A percentile compares a stretch with the other conserved stretches of the same genome.
Evolutionary conservation across 2,888 invertebrate genomes (phyloP).

Genomic region (Hirtodrosophila confusa): DNA sequence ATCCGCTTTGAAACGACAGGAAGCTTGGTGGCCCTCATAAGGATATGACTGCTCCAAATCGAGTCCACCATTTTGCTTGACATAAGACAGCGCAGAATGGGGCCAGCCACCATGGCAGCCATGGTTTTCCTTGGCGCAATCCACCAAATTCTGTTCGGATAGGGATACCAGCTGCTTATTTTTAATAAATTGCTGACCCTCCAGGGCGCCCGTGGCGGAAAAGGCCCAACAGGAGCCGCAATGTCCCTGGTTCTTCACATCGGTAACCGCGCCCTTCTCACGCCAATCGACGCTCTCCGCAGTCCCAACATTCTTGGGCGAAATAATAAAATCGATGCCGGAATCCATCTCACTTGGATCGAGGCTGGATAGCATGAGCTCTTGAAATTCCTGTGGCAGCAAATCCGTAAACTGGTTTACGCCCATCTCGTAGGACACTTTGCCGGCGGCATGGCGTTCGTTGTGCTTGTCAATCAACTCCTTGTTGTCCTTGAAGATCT

Average conservation of each 20-base stretch:
- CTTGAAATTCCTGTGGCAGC: constrained; percentile 91
- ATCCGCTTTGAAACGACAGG: constrained; percentile 88
- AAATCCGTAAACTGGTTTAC: constrained; percentile 94
- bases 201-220: constrained; percentile 9
- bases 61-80: constrained; percentile 90
- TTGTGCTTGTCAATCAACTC: constrained; percentile 93
- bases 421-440: constrained; percentile 87
- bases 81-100: constrained; percentile 92
- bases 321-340: too few relatives aligned
- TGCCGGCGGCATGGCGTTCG: constrained; percentile 88
- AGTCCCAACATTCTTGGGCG: neutral
- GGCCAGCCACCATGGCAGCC: constrained; percentile 98
- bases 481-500: constrained; percentile 94
- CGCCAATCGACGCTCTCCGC: constrained; percentile 27
- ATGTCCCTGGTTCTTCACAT: constrained; percentile 8
- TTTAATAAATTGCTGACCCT: constrained; percentile 10
- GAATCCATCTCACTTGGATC: neutral
- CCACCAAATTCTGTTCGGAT: constrained; percentile 25
- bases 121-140: constrained; percentile 88
- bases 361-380: constrained; percentile 10
- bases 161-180: constrained; percentile 1
- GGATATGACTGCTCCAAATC: constrained; percentile 84
- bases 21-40: constrained; percentile 93
- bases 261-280: constrained; percentile 20
- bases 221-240: constrained; percentile 30